Percentiles rank a stretch among this genome's conserved stretches.
These are phyloP conservation scores for Macropus fuliginosus DNA, from an alignment of 2,797 vertebrate genomes.

Conservation along the genomic window DNA sequence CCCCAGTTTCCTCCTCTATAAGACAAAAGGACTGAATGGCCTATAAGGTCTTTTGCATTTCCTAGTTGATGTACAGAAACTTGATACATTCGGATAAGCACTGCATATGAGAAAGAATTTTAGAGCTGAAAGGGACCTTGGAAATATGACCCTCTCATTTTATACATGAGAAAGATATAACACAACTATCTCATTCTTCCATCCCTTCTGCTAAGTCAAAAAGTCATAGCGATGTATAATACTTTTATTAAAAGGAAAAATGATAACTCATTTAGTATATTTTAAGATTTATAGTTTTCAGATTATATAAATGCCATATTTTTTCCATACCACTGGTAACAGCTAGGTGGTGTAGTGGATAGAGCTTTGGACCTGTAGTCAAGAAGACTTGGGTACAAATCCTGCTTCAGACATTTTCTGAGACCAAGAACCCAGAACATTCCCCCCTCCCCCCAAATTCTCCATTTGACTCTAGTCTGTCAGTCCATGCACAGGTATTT, in stretches of 20 bases:
- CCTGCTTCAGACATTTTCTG: not conserved
- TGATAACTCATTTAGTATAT: not conserved
- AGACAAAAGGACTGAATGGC: not conserved
- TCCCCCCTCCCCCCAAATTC: not conserved
- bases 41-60: not conserved
- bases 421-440: not conserved
- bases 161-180: not conserved
- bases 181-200: not conserved
- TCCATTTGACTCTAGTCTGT: not conserved
- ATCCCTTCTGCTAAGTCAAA: not conserved
- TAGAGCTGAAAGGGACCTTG: not conserved
- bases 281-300: not conserved
- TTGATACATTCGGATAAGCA: not conserved
- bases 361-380: not conserved
- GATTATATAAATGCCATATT: not conserved
- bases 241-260: not conserved
- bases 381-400: not conserved
- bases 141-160: not conserved
- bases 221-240: not conserved
- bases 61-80: slow-evolving; percentile 35
- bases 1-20: not conserved
- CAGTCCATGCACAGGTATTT: not conserved
- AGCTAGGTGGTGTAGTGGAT: not conserved
- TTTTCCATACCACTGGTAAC: not conserved
- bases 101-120: not conserved